phyloP scores from a whole-genome alignment of 2,888 invertebrate genomes.

The Drosophila kanekoi region DNA sequence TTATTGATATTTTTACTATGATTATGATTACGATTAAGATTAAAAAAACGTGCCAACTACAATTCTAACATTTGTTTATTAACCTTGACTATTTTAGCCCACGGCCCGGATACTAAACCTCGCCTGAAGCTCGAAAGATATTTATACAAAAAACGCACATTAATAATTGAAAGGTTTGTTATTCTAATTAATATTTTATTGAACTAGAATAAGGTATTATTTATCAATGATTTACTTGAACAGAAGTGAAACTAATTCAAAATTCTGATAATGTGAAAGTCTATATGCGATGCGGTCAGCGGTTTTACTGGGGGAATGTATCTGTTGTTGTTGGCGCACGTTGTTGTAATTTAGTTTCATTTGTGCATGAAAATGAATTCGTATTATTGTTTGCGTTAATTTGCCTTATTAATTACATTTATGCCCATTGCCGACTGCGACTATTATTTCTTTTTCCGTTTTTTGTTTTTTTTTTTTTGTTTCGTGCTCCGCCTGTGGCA shows the following conservation, averaged over 20 bases:
- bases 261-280: background rate
- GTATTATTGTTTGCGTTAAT: constrained; percentile 81
- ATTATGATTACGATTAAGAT: background rate
- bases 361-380: constrained; percentile 80
- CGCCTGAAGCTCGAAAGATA: no score
- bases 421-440: constrained; percentile 58
- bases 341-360: constrained; percentile 78
- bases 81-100: no score
- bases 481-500: constrained; percentile 2
- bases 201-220: background rate
- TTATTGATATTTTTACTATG: background rate
- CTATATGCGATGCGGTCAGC: background rate
- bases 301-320: background rate
- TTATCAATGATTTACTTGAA: background rate
- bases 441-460: constrained; percentile 55
- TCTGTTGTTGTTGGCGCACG: constrained; percentile 36
- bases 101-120: no score
- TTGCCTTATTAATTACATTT: constrained; percentile 81
- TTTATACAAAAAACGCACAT: no score
- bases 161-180: background rate
- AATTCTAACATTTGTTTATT: no score
- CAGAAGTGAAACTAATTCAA: no score
- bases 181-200: background rate
- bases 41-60: no score
- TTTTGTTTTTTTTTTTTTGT: background rate